A percentile compares a stretch with the other conserved stretches of the same genome.
These are phyloP conservation scores for Phymanthus crucifer DNA, from an alignment of 92 coral and sea anemone species.

Conservation along the genomic window DNA sequence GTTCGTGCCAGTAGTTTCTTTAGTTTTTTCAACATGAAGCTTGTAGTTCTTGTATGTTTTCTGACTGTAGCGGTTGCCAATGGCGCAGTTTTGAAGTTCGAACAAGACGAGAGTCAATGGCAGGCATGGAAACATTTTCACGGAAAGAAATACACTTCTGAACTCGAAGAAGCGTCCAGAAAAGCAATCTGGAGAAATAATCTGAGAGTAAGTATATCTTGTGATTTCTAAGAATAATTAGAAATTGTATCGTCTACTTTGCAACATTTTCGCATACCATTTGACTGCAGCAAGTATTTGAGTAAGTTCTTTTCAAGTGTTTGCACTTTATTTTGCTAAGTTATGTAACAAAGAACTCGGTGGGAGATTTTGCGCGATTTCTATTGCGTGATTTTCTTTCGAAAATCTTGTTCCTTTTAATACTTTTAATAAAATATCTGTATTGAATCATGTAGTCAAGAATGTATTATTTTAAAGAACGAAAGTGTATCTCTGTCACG, in stretches of 20 bases:
- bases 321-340: background rate
- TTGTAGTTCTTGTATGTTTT: constrained; percentile 2
- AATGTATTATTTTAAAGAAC: too few species aligned
- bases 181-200: constrained; percentile 81
- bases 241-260: too few species aligned
- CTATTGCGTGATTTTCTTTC: background rate
- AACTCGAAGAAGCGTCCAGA: constrained; percentile 67
- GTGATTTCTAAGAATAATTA: background rate
- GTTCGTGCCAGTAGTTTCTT: background rate
- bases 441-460: too few species aligned
- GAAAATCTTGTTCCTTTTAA: background rate
- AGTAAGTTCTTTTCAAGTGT: background rate
- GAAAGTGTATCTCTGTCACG: too few species aligned
- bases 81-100: constrained; percentile 42
- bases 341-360: background rate
- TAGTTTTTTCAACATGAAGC: constrained; percentile 21
- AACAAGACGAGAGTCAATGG: constrained; percentile 68
- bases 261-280: too few species aligned
- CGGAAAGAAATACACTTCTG: constrained; percentile 62
- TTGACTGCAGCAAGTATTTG: too few species aligned
- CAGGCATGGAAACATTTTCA: constrained; percentile 74
- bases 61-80: constrained; percentile 35
- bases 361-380: background rate
- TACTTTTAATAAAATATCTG: too few species aligned
- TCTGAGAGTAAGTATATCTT: constrained; percentile 55